Conservation (phyloP, 1,140 invertebrate genomes). For the Batillaria attramentaria region DNA sequence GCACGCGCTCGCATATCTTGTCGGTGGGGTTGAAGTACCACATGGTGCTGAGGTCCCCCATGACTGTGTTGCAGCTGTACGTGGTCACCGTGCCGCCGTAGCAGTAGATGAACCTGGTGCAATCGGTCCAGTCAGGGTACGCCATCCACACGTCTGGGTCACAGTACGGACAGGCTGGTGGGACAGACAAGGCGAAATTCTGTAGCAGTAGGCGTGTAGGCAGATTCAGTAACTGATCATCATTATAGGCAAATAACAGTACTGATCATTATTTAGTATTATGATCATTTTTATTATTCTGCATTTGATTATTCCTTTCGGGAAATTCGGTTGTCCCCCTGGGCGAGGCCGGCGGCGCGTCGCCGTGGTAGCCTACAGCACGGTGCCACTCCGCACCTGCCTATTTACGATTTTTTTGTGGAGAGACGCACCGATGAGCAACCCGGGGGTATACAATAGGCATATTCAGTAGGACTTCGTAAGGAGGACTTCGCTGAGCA, state of each 20-base stretch:
- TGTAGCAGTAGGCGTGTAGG: background rate
- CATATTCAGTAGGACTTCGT: too few species aligned
- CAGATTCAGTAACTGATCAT: background rate
- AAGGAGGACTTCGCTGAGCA: too few species aligned
- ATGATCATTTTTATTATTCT: background rate
- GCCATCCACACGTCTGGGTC: background rate
- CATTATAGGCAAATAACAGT: background rate
- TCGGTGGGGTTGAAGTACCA: constrained; percentile 11
- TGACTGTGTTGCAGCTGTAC: background rate
- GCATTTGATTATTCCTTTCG: background rate
- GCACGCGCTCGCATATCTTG: background rate
- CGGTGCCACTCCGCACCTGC: too few species aligned
- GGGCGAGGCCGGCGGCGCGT: background rate
- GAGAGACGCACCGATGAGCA: too few species aligned
- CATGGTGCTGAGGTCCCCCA: background rate
- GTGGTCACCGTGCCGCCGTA: background rate
- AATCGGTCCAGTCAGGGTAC: constrained; percentile 1
- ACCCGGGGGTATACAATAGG: too few species aligned
- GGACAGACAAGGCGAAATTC: background rate
- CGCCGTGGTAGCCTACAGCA: too few species aligned
- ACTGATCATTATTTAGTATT: background rate
- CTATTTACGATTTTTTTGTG: too few species aligned
- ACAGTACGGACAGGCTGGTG: constrained; percentile 5
- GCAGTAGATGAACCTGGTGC: background rate
- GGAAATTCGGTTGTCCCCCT: background rate